phyloP scores from a whole-genome alignment of 2,113 vertebrate species.

The Bos javanicus region DNA sequence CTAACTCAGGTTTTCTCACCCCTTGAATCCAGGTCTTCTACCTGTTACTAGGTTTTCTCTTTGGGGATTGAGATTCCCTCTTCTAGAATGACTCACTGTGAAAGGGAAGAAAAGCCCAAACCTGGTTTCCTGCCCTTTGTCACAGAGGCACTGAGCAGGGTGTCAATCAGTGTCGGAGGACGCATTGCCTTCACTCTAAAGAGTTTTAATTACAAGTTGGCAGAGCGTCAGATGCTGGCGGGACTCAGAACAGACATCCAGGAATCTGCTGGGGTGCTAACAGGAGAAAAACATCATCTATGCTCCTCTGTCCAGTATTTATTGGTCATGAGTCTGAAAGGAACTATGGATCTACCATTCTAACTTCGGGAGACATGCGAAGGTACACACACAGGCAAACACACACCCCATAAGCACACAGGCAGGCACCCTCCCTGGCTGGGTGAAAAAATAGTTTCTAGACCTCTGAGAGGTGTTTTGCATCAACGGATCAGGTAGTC shows the following conservation, averaged over 20 bases:
- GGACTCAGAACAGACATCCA: not conserved
- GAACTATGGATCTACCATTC: not conserved
- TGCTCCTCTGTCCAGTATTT: conserved; percentile 39
- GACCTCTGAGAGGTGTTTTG: not conserved
- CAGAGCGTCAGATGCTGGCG: not conserved
- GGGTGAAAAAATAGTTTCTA: not conserved
- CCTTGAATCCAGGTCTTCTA: not conserved
- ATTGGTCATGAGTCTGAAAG: conserved; percentile 52
- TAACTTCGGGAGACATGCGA: not conserved
- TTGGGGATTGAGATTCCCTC: not conserved
- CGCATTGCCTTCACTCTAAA: conserved; percentile 5
- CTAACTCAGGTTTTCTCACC: not conserved
- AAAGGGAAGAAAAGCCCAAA: not conserved
- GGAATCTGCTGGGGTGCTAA: not conserved
- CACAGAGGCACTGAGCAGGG: not conserved
- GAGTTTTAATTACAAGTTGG: conserved; percentile 4
- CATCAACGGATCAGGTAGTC: conserved; percentile 17
- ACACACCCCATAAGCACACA: not conserved
- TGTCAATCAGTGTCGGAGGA: not conserved
- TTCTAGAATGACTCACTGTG: not conserved
- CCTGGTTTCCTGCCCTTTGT: not conserved
- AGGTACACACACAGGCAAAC: not conserved
- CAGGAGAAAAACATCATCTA: not conserved
- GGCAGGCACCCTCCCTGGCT: not conserved
- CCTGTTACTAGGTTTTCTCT: not conserved